Evolutionary conservation across 2,888 invertebrate species (phyloP).

Genomic region (Archips crataeganus): DNA sequence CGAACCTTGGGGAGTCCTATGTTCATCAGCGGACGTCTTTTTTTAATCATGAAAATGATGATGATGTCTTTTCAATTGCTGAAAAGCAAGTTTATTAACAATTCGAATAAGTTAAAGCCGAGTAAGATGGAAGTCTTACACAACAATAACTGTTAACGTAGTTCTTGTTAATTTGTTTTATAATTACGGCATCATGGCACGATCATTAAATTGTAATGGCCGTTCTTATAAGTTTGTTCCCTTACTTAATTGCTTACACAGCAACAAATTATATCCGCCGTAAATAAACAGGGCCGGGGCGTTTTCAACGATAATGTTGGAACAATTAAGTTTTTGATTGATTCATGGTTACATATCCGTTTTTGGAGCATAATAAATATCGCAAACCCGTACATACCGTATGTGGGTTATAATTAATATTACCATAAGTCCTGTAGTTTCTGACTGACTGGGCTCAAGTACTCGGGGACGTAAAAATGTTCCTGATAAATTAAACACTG

Average conservation of each 20-base stretch:
- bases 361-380: too few species aligned
- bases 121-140: neutral
- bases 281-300: constrained; percentile 4
- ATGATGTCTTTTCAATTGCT: neutral
- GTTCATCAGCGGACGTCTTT: too few species aligned
- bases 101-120: neutral
- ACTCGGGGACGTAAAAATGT: too few species aligned
- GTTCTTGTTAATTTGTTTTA: constrained; percentile 16
- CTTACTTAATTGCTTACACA: constrained; percentile 17
- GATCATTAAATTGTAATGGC: constrained; percentile 20
- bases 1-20: too few species aligned
- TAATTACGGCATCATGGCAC: constrained; percentile 17
- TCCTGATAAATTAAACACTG: too few species aligned
- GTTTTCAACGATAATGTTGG: neutral
- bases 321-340: neutral
- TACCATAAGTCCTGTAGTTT: too few species aligned
- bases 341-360: too few species aligned
- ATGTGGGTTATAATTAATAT: too few species aligned
- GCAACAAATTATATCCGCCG: constrained; percentile 4
- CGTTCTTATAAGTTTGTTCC: constrained; percentile 14
- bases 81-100: neutral
- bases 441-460: too few species aligned
- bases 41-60: too few species aligned
- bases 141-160: constrained; percentile 12
- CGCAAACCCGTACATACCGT: too few species aligned